A percentile compares a stretch with the other conserved stretches of the same genome.
These are phyloP conservation scores for Ochotona curzoniae DNA, from an alignment of 2,113 vertebrate genomes.

Conservation along the genomic window DNA sequence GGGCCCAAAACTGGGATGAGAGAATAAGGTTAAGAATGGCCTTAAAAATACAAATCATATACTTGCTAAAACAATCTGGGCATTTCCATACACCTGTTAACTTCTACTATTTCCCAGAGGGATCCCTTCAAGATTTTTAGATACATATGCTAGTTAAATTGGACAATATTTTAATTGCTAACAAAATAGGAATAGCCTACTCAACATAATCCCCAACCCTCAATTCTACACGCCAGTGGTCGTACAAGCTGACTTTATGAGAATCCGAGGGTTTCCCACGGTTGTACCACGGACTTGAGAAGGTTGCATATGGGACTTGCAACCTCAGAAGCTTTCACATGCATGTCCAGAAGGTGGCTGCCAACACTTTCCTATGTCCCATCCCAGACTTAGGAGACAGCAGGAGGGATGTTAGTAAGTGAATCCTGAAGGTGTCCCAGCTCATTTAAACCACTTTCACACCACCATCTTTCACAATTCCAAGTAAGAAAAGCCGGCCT, in stretches of 20 bases:
- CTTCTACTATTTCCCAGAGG: not conserved
- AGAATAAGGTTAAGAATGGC: not conserved
- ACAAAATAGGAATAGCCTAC: not conserved
- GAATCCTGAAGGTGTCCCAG: not conserved
- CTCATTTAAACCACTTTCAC: not conserved
- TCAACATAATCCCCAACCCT: not conserved
- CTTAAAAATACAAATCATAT: conserved; percentile 5
- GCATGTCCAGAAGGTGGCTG: not conserved
- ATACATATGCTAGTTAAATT: not conserved
- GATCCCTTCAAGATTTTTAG: not conserved
- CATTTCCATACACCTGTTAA: not conserved
- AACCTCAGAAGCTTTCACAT: not conserved
- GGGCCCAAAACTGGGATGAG: not conserved
- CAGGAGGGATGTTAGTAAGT: not conserved
- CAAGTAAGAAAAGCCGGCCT: not conserved
- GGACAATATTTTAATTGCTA: not conserved
- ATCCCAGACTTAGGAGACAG: not conserved
- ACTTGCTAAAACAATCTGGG: not conserved
- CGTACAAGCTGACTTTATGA: not conserved
- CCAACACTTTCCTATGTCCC: not conserved
- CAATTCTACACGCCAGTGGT: not conserved
- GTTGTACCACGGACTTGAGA: not conserved
- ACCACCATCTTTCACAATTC: not conserved
- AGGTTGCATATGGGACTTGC: too few species aligned
- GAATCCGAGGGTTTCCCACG: not conserved